Evolutionary conservation across 2,113 vertebrate species (phyloP), one percentile per base, ranked within the genome.

Genomic region (Peucedramus taeniatus): DNA sequence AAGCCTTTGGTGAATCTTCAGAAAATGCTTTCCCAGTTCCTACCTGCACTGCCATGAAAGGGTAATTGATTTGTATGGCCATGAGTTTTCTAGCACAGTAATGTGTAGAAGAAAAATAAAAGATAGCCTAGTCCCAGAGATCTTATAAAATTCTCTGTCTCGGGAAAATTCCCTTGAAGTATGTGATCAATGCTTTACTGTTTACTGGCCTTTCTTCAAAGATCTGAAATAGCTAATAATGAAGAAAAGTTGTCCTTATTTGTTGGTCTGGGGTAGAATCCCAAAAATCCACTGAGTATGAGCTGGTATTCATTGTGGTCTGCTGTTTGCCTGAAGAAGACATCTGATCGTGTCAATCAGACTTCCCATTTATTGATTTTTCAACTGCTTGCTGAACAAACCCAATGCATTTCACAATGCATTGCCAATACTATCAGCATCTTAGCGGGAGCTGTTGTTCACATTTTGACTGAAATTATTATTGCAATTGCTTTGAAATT

Each of bases 401-500:
- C 53, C 39, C 53, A 74, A 35, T 86, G 86, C 59, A 74, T 89
- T 95, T 95, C 86, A 86, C 64, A 88, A 74, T 51, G 89, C 11
- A 3, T 90, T 95, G 83, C 91, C 89, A 92, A 86, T 94, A 83
- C 26, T 78, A 74, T 90, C 50, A 90, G 65, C 64, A 40, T 81
- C 89, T 96, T 90, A 83, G 71, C 7, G 13, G 39, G 69, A 93
- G 44, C 54, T 83, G 83, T 86, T 96, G 92, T 90, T 94, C 93
- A 77, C 72, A 37, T 89, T 95, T 96, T 90, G 71, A 92, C 56
- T 94, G 64, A 93, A 83, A 90, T 92, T 93, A 90, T 93, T 95
- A 93, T 93, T 93, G 80, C 74, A 89, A 83, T 92, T 90, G 91
- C 90, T 93, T 94, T 94, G 76, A 96, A 96, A 94, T 95, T 86